Evolutionary conservation across 2,888 invertebrate species (phyloP).

Genomic region (Tetragnatha montana): DNA sequence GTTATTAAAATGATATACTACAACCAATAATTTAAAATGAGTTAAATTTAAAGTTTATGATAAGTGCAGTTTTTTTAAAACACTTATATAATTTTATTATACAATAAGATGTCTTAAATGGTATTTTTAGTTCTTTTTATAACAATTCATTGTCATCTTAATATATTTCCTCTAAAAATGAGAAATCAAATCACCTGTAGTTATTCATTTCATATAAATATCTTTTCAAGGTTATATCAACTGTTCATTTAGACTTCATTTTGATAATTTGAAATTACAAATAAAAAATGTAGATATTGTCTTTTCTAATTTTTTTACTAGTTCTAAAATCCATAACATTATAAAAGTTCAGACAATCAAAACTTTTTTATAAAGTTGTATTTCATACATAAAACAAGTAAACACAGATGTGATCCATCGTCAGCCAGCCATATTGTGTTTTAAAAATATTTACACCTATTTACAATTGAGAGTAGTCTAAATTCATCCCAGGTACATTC

Average conservation of each 20-base stretch:
- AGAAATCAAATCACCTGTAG: conserved; percentile 37
- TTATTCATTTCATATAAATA: conserved; percentile 49
- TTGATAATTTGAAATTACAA: conserved; percentile 55
- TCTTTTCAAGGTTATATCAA: conserved; percentile 19
- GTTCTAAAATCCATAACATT: too few relatives aligned
- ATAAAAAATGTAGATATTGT: conserved; percentile 62
- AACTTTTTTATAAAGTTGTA: background rate
- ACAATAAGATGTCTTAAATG: too few relatives aligned
- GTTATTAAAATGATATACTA: background rate
- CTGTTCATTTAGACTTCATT: conserved; percentile 53
- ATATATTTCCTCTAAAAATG: conserved; percentile 20
- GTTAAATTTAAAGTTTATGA: too few relatives aligned
- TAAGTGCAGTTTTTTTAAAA: too few relatives aligned
- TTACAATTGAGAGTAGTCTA: background rate
- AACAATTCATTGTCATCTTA: background rate
- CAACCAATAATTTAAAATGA: too few relatives aligned
- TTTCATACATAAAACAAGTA: too few relatives aligned
- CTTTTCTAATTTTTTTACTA: conserved; percentile 18
- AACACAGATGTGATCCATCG: too few relatives aligned
- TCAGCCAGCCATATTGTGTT: background rate
- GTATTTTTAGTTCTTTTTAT: too few relatives aligned
- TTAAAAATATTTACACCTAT: background rate
- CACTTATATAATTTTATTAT: too few relatives aligned
- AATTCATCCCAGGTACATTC: conserved; percentile 75
- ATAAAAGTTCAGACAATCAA: background rate